Base-by-base conservation (phyloP, 2,888 invertebrate genomes). In the Rhimphoctona megacephalus region DNA sequence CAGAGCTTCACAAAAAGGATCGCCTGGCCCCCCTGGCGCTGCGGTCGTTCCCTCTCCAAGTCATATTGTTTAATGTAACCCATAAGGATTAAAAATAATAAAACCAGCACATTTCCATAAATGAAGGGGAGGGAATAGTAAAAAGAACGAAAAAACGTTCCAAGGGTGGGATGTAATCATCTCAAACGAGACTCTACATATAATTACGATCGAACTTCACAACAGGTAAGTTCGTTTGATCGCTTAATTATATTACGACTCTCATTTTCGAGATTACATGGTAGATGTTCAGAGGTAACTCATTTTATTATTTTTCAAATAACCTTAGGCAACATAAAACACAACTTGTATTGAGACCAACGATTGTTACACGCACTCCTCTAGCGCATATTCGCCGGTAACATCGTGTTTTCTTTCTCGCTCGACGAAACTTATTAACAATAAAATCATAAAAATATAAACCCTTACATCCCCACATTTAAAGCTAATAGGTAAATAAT, bases 21-120 rank as follows among this genome's bases (percentile, higher is more conserved):
- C 43, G 64, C 72, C 81, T 19, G 61, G 57, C 67, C 9, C 14
- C 43, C 43, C 2, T 43, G 43, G 11, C 14, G 9, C 33, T 66
- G 54, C 78, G 73, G 43, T 73, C 17, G 76, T 30, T 66, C 64
- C 85, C 67, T 77, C 52, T 49, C 73, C 54, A 36, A 66, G 61
- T 78, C 81, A 85, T 82, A 78, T 81, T 81, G 82, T 85, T 85
- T 78, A 66, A 64, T 33, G 64, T 77, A 43, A 77, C 64, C 76
- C 76, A 64, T 46, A 66, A 77, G n/a, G 43, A 33, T 30, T 30
- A n/a, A 77, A 76, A 77, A 77, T 77, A 77, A 77, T 77, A 77
- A 77, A 64, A 33, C 6, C 46, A 66, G 66, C 64, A 66, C 49
- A 39, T 80, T 80, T 46, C 43, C 33, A 70, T 69, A 70, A 70